Evolutionary conservation across 2,113 vertebrate genomes (phyloP).

Genomic region (Nycticebus coucang): DNA sequence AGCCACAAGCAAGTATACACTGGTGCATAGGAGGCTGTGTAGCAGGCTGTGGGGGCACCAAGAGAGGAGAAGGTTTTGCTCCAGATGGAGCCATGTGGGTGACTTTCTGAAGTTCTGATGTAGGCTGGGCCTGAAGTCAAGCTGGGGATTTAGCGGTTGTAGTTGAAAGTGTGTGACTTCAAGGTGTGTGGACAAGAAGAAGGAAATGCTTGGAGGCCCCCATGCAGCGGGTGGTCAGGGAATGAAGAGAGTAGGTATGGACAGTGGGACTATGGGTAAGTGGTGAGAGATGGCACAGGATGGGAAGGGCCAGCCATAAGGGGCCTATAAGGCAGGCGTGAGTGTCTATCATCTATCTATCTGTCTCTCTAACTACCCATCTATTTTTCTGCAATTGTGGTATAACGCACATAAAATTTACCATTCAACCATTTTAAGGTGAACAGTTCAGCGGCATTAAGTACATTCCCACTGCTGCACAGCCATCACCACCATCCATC

Average conservation of each 20-base stretch:
- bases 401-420: background rate
- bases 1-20: background rate
- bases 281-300: background rate
- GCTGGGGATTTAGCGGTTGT: too few relatives aligned
- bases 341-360: background rate
- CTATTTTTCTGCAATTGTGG: background rate
- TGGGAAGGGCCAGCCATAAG: background rate
- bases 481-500: background rate
- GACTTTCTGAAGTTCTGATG: background rate
- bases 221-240: accelerated
- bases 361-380: background rate
- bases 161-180: background rate
- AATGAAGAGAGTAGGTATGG: background rate
- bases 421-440: background rate
- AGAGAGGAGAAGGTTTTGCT: background rate
- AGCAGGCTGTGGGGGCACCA: too few relatives aligned
- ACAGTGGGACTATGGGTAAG: background rate
- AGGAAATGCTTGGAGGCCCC: background rate
- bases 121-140: background rate
- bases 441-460: background rate
- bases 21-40: background rate
- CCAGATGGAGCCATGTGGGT: background rate
- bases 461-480: background rate
- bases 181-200: background rate
- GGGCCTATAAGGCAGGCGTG: background rate